Evolutionary conservation across 2,888 invertebrate genomes (phyloP), one percentile per base, ranked within the genome.

Genomic region (Caprella mutica): DNA sequence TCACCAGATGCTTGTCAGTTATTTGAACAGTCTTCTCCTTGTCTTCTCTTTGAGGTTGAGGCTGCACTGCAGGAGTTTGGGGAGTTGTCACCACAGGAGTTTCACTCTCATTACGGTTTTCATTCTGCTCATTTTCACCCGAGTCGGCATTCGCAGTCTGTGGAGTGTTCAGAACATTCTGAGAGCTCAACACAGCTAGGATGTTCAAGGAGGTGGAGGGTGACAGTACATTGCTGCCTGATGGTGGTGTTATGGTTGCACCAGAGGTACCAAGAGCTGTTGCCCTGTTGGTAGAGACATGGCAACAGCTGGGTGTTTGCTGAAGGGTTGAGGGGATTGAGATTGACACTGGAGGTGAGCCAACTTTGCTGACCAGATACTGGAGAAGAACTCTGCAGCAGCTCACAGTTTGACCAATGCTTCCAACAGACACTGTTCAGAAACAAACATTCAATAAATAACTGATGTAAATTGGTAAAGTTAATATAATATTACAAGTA

Each of bases 1-100:
- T 74, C 67, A 80, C 75, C 69, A 85, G 74, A 78, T 84, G 78
- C 44, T 64, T 64, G 54, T 64, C 64, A 24, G 55, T 57, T 23
- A 64, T 56, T 12, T 24, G 40, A 26, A 64, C 60, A 39, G 56
- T 46, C 38, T 55, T 51, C 30, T 64, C 64, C 29, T 60, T 58
- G 40, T 64, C 64, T n/a, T 55, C 48, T 14, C 30, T 48, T n/a
- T n/a, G n/a, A n/a, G n/a, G n/a, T n/a, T n/a, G n/a, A n/a, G n/a
- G n/a, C n/a, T n/a, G n/a, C n/a, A n/a, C n/a, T n/a, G n/a, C n/a
- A n/a, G n/a, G n/a, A n/a, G n/a, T n/a, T n/a, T n/a, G n/a, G n/a
- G n/a, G n/a, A n/a, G n/a, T n/a, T n/a, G n/a, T n/a, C n/a, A n/a
- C n/a, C n/a, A n/a, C n/a, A n/a, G n/a, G n/a, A n/a, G n/a, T n/a